phyloP scores from a whole-genome alignment of 2,888 invertebrate genomes.

The Crocallis elinguaria region DNA sequence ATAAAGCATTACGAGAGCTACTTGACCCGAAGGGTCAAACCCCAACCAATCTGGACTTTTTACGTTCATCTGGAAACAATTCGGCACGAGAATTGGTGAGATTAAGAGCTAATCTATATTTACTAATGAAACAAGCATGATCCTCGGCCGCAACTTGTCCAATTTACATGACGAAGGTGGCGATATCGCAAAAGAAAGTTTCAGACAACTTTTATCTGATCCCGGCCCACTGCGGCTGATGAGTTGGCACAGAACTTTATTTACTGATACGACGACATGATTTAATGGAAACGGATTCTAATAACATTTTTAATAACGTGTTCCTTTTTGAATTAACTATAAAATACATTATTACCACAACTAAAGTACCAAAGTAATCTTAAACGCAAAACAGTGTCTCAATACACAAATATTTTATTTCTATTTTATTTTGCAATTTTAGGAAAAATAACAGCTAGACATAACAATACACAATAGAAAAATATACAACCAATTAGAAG shows the following conservation, averaged over 20 bases:
- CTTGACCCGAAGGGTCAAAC: conserved; percentile 42
- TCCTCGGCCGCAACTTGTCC: conserved; percentile 74
- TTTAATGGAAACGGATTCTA: conserved; percentile 61
- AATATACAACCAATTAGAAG: no score
- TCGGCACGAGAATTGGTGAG: conserved; percentile 61
- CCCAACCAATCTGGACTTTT: conserved; percentile 37
- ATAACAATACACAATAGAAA: no score
- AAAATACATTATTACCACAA: no score
- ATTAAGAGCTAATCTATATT: conserved; percentile 77
- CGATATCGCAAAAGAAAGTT: conserved; percentile 83
- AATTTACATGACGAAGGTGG: conserved; percentile 83
- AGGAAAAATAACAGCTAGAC: no score
- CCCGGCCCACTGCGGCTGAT: conserved; percentile 77
- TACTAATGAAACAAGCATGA: conserved; percentile 76
- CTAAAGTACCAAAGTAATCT: background rate
- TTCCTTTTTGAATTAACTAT: background rate
- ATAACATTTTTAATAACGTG: background rate
- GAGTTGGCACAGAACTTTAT: conserved; percentile 81
- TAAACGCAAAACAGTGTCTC: no score
- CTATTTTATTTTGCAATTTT: no score
- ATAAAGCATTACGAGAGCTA: conserved; percentile 42
- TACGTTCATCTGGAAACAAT: conserved; percentile 60
- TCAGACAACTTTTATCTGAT: conserved; percentile 80
- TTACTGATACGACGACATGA: conserved; percentile 69
- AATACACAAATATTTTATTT: no score